Conservation (phyloP, 2,797 vertebrate genomes). For the Cebuella pygmaea region DNA sequence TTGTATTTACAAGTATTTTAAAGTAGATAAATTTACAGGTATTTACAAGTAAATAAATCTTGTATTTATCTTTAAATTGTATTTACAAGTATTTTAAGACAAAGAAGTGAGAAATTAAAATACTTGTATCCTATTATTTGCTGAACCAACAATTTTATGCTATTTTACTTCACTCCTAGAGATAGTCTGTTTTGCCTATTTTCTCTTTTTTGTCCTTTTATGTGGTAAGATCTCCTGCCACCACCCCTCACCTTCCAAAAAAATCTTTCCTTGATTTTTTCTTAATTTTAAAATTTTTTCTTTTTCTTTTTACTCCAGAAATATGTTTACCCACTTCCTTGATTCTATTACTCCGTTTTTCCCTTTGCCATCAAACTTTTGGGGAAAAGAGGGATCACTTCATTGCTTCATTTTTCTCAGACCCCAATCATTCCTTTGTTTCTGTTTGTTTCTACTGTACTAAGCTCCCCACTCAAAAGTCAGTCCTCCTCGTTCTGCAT, state of each 20-base stretch:
- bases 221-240: background rate
- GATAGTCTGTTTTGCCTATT: background rate
- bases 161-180: background rate
- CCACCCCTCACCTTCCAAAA: background rate
- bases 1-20: too few species aligned
- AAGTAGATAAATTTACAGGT: too few species aligned
- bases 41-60: too few species aligned
- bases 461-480: background rate
- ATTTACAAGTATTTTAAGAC: background rate
- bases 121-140: background rate
- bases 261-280: background rate
- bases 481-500: too few species aligned
- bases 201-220: background rate
- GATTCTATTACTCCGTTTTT: background rate
- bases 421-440: background rate
- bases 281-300: background rate
- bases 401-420: background rate
- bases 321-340: background rate
- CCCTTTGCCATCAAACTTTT: background rate
- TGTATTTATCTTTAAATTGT: too few species aligned
- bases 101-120: background rate
- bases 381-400: background rate
- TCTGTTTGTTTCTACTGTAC: background rate
- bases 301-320: background rate
- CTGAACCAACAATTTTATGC: background rate